These are phyloP conservation scores for Octomys mimax DNA, from an alignment of 2,797 vertebrate species.

Conservation along the genomic window DNA sequence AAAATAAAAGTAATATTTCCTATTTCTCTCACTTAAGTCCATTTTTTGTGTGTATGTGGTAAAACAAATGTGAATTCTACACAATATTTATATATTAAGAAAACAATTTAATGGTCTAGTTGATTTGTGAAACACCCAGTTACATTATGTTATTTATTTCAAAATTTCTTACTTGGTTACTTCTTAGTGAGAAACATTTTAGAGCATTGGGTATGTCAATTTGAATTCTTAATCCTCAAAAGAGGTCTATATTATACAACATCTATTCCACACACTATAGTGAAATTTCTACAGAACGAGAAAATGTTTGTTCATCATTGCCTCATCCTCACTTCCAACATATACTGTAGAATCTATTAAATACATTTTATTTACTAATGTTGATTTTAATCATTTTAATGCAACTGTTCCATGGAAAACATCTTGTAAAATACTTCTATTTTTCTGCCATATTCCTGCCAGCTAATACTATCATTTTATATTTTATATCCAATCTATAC, in stretches of 20 bases:
- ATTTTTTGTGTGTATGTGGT: background rate
- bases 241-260: background rate
- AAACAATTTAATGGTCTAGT: background rate
- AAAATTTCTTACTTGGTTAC: background rate
- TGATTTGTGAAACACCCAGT: background rate
- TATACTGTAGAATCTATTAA: background rate
- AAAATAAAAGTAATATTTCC: background rate
- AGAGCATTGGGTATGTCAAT: background rate
- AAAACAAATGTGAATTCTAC: background rate
- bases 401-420: background rate
- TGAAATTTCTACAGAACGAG: background rate
- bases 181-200: conserved; percentile 26
- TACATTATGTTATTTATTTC: background rate
- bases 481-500: conserved; percentile 14
- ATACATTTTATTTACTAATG: background rate
- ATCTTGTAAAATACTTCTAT: background rate
- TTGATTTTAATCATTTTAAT: conserved; percentile 20
- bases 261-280: background rate
- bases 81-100: background rate
- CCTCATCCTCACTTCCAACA: background rate
- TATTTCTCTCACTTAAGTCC: background rate
- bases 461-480: background rate
- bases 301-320: background rate
- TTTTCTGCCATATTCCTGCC: conserved; percentile 29
- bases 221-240: conserved; percentile 17